These are phyloP conservation scores for Lysandra coridon DNA, from an alignment of 2,888 invertebrate species.

Conservation along the genomic window DNA sequence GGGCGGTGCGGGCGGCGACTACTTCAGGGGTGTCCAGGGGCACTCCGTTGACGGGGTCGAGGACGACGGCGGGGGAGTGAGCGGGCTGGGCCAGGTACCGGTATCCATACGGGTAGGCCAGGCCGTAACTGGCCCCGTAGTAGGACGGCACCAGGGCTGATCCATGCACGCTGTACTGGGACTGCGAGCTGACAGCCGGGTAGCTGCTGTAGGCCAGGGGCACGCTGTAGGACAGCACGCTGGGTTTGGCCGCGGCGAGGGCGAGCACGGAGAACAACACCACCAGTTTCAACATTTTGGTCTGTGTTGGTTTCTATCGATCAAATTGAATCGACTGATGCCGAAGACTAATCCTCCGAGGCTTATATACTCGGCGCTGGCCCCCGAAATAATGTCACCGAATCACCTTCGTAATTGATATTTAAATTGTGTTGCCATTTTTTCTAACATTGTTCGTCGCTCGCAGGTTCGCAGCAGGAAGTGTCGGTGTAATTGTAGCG, in stretches of 20 bases:
- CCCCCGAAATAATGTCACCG: slow-evolving; percentile 56
- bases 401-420: slow-evolving; percentile 57
- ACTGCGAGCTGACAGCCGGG: slow-evolving; percentile 47
- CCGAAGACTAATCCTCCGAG: slow-evolving; percentile 48
- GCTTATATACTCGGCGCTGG: slow-evolving; percentile 59
- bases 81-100: slow-evolving; percentile 56
- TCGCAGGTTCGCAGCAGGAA: slow-evolving; percentile 8
- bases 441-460: neutral
- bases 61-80: slow-evolving; percentile 68
- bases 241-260: slow-evolving; percentile 78
- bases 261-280: slow-evolving; percentile 82
- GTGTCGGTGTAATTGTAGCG: neutral
- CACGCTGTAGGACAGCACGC: slow-evolving; percentile 45
- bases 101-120: slow-evolving; percentile 46
- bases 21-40: slow-evolving; percentile 76
- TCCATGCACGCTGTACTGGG: slow-evolving; percentile 58
- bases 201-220: slow-evolving; percentile 56
- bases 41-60: slow-evolving; percentile 69
- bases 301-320: slow-evolving; percentile 67
- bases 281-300: slow-evolving; percentile 79
- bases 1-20: slow-evolving; percentile 70
- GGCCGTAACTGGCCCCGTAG: slow-evolving; percentile 48
- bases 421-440: slow-evolving; percentile 1
- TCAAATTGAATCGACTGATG: slow-evolving; percentile 68
- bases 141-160: slow-evolving; percentile 48